Percentiles rank a stretch among this genome's conserved stretches.
These are phyloP conservation scores for Henicopernis longicauda DNA, from an alignment of 2,113 vertebrate genomes.

Conservation along the genomic window DNA sequence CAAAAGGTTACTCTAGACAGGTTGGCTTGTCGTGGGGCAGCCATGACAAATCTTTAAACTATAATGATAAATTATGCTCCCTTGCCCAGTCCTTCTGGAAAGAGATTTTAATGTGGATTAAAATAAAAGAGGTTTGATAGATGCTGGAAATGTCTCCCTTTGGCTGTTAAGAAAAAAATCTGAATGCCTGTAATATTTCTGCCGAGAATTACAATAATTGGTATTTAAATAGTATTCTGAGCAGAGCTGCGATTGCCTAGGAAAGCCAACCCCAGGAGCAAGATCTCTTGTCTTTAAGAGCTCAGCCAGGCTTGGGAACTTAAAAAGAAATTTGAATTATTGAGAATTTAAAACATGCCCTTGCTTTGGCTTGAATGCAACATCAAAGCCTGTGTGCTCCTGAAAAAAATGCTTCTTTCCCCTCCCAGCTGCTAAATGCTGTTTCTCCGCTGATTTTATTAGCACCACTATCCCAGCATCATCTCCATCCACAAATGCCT, in stretches of 20 bases:
- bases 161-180: constrained; percentile 27
- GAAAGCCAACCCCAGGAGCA: constrained; percentile 60
- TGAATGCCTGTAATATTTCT: constrained; percentile 67
- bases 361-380: constrained; percentile 33
- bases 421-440: constrained; percentile 19
- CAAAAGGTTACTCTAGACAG: not conserved
- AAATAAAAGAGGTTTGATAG: constrained; percentile 56
- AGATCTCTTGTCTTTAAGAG: constrained; percentile 59
- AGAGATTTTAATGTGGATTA: constrained; percentile 44
- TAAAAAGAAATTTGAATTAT: constrained; percentile 46
- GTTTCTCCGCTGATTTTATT: not conserved
- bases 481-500: not conserved
- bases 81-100: constrained; percentile 3
- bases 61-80: constrained; percentile 6
- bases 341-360: constrained; percentile 52
- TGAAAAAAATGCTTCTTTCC: not conserved
- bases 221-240: constrained; percentile 67
- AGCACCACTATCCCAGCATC: not conserved
- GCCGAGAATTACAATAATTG: constrained; percentile 67
- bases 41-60: not conserved
- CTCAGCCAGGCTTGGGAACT: constrained; percentile 39
- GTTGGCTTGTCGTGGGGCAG: not conserved
- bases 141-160: constrained; percentile 39
- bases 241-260: constrained; percentile 24
- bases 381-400: constrained; percentile 34